Evolutionary conservation across 2,113 vertebrate species (phyloP), one percentile per base, ranked within the genome.

Genomic region (Odontesthes bonariensis): DNA sequence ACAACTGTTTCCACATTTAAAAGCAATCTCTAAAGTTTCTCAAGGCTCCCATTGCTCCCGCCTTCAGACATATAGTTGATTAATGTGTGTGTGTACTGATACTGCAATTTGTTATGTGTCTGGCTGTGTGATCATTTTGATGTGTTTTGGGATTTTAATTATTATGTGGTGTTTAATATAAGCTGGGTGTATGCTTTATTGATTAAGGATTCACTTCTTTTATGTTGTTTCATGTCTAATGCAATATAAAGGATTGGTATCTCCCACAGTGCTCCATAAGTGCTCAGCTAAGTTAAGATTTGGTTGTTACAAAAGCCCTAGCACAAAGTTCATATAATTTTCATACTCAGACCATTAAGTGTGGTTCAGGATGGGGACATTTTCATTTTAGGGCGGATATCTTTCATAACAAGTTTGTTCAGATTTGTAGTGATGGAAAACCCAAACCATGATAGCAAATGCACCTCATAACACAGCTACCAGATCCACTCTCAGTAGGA

Each of bases 51-150:
- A 38, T 38, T 38, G 35, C 35, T 38, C 2, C 35, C 35, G 35
- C 5, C 35, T 38, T 10, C 35, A 38, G 35, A 38, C 35, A 16
- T 16, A 16, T 47, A 11, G 2, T 47, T 47, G 12, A 47, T 47
- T 19, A 47, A 17, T 17, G 6, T 47, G 46, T 47, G 12, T 54
- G 14, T 55, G 23, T 49, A 20, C 13, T 35, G 19, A 12, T 42
- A 13, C 20, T 68, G 35, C 22, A 31, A 27, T 42, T 42, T 44
- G 38, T 53, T 53, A 38, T 55, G 6, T 5, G 33, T 19, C 64
- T 67, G 64, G 35, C 51, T 44, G 42, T 44, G 5, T 67, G 64
- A 67, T 67, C 22, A 66, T 53, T 53, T 66, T 67, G 64, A 54
- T 67, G 20, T 27, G 19, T 33, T 54, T 67, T 40, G 22, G 49